Evolutionary conservation across 2,888 invertebrate species (phyloP), one percentile per base, ranked within the genome.

Genomic region (Noctuana brunneofusca): DNA sequence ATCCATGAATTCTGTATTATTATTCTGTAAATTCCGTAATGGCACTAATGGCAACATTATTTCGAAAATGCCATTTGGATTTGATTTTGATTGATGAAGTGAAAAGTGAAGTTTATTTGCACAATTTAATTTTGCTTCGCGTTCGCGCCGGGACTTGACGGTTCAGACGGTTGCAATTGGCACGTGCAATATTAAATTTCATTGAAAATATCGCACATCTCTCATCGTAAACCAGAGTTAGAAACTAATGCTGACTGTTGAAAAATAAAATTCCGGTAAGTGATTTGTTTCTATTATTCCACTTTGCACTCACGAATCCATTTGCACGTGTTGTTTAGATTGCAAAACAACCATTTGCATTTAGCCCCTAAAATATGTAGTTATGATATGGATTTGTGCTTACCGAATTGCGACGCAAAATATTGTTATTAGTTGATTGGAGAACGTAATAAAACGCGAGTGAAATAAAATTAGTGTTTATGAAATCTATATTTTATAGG

Each of bases 291-390:
- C 66, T 75, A 74, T 71, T 76, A 71, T 72, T 66, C 67, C 71
- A 66, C 65, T 69, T 67, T 71, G 60, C 54, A 60, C 54, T 62
- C 48, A 73, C 69, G 71, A 57, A 43, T 75, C 77, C 72, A 72
- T 81, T 78, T 84, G 88, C 89, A 89, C 89, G 89, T 90, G 88
- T 89, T 87, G 76, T 82, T 69, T 87, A 86, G 84, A 83, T 84
- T 83, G 81, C 83, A 87, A 89, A 87, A 89, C 87, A 88, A 89
- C 88, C 86, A 88, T 89, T 89, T 87, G 86, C 86, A 84, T 85
- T 85, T 76, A 72, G 75, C 77, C 80, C 74, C 76, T 76, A 74
- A 74, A 81, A 78, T 85, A n/a, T n/a, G n/a, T n/a, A 89, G 88
- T 84, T 89, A 88, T 85, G 89, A 88, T 89, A 89, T 89, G 89